These are phyloP conservation scores for Tethea ocularis DNA, from an alignment of 2,888 invertebrate genomes.

Conservation along the genomic window DNA sequence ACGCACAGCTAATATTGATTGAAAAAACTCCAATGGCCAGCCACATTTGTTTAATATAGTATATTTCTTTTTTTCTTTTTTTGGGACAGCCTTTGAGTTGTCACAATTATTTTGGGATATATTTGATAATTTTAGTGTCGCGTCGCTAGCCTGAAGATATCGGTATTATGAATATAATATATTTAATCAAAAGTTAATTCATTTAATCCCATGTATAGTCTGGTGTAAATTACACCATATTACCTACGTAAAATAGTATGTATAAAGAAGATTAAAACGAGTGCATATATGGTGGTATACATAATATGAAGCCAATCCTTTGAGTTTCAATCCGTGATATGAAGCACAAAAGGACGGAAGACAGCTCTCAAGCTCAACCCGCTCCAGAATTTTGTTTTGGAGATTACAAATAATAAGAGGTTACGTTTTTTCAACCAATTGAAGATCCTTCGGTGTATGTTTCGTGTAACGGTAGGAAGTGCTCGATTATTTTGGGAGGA, in stretches of 20 bases:
- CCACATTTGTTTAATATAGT: no score
- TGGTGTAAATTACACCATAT: background rate
- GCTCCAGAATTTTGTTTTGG: constrained; percentile 57
- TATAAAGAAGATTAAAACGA: background rate
- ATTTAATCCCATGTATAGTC: no score
- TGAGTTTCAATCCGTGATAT: constrained; percentile 22
- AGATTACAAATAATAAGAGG: constrained; percentile 70
- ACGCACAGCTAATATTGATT: background rate
- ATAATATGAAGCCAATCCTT: constrained; percentile 17
- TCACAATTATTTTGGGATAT: no score
- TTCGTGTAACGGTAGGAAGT: constrained; percentile 73
- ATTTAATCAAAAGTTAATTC: no score
- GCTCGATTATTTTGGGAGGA: constrained; percentile 71
- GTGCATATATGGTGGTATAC: background rate
- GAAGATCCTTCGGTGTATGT: constrained; percentile 38
- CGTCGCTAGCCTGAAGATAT: no score
- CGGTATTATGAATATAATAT: no score
- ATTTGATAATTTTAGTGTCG: no score
- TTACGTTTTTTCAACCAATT: constrained; percentile 57
- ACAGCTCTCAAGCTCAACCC: constrained; percentile 64
- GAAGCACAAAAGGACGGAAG: constrained; percentile 66
- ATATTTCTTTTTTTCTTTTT: no score
- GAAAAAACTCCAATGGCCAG: background rate
- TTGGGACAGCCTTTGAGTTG: no score
- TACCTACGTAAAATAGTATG: background rate